Percentiles rank a stretch among this genome's conserved stretches.
Conservation (phyloP, 2,888 invertebrate genomes). For the Lasioglossum vierecki region DNA sequence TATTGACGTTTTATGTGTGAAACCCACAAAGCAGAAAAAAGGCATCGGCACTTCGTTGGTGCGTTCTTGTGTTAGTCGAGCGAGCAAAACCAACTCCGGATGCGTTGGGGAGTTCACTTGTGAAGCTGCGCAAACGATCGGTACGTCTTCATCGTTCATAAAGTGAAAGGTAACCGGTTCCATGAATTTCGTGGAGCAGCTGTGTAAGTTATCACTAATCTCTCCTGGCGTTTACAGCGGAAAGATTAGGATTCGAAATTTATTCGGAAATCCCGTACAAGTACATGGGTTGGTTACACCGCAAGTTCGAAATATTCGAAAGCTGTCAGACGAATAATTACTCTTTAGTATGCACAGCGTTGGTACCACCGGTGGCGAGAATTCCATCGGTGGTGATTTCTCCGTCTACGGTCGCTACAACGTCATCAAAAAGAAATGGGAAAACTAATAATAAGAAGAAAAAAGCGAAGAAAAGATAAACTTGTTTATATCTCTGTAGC, state of each 20-base stretch:
- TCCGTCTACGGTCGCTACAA: not conserved
- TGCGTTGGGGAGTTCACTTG: conserved; percentile 70
- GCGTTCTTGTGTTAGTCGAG: conserved; percentile 64
- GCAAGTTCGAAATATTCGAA: conserved; percentile 33
- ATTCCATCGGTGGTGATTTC: not conserved
- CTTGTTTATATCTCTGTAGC: conserved; percentile 7
- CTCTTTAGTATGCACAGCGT: conserved; percentile 61
- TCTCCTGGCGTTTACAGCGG: conserved; percentile 38
- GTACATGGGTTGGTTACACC: not conserved
- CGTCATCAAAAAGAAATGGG: not conserved
- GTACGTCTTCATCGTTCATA: conserved; percentile 35
- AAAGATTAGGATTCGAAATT: conserved; percentile 55
- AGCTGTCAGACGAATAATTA: conserved; percentile 45
- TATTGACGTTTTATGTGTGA: conserved; percentile 66
- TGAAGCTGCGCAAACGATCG: conserved; percentile 64
- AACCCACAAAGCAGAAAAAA: conserved; percentile 41
- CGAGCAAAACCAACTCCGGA: conserved; percentile 29
- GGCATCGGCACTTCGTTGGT: conserved; percentile 71
- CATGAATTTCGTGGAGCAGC: not conserved
- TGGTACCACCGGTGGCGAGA: conserved; percentile 15
- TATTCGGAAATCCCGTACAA: conserved; percentile 60
- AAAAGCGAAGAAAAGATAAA: conserved; percentile 8
- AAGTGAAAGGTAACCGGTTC: not conserved
- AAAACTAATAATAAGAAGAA: not conserved
- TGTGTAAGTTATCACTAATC: not conserved